phyloP scores from a whole-genome alignment of 2,888 invertebrate genomes.

The Papilio elwesi region DNA sequence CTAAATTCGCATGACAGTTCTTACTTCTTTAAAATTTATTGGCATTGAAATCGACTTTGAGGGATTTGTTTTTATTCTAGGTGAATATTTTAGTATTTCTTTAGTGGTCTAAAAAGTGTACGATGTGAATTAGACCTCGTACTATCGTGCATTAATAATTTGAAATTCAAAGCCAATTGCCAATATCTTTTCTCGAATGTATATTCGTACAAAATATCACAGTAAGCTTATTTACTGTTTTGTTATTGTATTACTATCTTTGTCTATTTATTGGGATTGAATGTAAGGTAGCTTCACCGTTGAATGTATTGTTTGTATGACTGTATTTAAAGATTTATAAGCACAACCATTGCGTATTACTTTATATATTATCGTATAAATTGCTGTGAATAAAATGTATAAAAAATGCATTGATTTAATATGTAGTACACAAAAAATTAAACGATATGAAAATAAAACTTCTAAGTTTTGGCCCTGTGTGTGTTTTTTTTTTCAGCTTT shows the following conservation, averaged over 20 bases:
- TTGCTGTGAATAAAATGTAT: slow-evolving; percentile 68
- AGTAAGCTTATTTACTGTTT: too few species aligned
- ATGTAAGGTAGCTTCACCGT: neutral
- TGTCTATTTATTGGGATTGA: neutral
- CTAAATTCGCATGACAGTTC: too few species aligned
- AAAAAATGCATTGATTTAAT: slow-evolving; percentile 45
- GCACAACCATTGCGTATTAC: slow-evolving; percentile 55
- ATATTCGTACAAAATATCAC: neutral
- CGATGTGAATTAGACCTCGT: too few species aligned
- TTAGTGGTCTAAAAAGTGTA: too few species aligned
- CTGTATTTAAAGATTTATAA: slow-evolving; percentile 36
- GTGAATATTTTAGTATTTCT: too few species aligned
- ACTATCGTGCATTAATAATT: neutral
- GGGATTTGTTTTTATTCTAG: too few species aligned
- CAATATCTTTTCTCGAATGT: too few species aligned
- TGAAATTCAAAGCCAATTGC: too few species aligned
- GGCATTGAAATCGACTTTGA: too few species aligned
- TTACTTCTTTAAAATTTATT: too few species aligned
- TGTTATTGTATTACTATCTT: too few species aligned
- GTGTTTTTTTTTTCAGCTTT: slow-evolving; percentile 43
- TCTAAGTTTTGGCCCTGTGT: slow-evolving; percentile 52
- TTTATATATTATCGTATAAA: slow-evolving; percentile 56
- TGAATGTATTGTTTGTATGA: slow-evolving; percentile 6
- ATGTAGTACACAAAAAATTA: slow-evolving; percentile 44
- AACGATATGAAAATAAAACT: slow-evolving; percentile 56